Percentiles rank a stretch among this genome's conserved stretches.
phyloP scores from a whole-genome alignment of 2,113 vertebrate species.

The Takifugu bimaculatus region DNA sequence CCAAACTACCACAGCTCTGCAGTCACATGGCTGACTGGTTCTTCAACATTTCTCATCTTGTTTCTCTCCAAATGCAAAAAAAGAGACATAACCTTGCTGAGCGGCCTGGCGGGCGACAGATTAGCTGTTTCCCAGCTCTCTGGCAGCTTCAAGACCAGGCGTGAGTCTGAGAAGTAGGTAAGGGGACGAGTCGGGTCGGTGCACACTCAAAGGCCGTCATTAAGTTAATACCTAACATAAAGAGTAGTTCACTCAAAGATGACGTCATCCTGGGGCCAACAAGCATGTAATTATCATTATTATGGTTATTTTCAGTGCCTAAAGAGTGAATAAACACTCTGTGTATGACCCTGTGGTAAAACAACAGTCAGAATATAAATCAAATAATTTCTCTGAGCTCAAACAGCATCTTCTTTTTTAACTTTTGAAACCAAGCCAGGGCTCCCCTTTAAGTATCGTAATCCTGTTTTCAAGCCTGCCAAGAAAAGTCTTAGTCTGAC shows the following conservation, averaged over 20 bases:
- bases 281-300: conserved; percentile 42
- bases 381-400: not conserved
- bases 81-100: conserved; percentile 17
- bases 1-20: conserved; percentile 21
- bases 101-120: conserved; percentile 24
- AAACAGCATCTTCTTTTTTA: conserved; percentile 12
- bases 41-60: conserved; percentile 50
- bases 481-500: conserved; percentile 53
- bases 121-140: conserved; percentile 5
- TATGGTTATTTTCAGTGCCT: conserved; percentile 28
- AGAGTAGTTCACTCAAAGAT: conserved; percentile 35
- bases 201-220: conserved; percentile 46
- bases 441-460: conserved; percentile 30
- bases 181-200: conserved; percentile 22
- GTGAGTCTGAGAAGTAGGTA: conserved; percentile 16
- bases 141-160: conserved; percentile 1
- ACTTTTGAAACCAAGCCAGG: conserved; percentile 25
- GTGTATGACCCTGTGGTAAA: not conserved
- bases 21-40: conserved; percentile 52
- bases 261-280: conserved; percentile 43
- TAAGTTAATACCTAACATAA: conserved; percentile 38
- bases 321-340: conserved; percentile 33
- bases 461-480: conserved; percentile 40
- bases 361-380: conserved; percentile 1
- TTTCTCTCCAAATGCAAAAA: conserved; percentile 29